These are phyloP conservation scores for Cylas formicarius DNA, from an alignment of 1,140 invertebrate species.

Conservation along the genomic window DNA sequence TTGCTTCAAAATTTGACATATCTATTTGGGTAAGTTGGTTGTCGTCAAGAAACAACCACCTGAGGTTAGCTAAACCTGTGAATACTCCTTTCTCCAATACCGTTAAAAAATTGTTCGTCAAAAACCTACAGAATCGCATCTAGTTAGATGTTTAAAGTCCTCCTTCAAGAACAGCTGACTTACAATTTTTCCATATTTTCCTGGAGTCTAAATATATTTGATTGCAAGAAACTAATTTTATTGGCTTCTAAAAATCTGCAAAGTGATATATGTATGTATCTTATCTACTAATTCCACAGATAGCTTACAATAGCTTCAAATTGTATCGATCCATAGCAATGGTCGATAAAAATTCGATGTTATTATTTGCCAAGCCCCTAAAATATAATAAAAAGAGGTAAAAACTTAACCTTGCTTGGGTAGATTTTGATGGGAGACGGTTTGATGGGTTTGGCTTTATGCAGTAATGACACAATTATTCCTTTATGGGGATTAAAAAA, in stretches of 20 bases:
- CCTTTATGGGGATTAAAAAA: too few relatives aligned
- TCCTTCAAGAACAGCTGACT: not conserved
- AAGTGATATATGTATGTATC: not conserved
- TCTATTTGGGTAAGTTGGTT: conserved; percentile 10
- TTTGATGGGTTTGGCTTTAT: too few relatives aligned
- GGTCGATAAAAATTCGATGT: conserved; percentile 3
- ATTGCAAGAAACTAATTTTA: not conserved
- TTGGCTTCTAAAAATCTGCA: conserved; percentile 12
- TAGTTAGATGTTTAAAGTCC: not conserved
- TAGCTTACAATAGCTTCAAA: conserved; percentile 11
- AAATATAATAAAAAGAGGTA: conserved; percentile 3
- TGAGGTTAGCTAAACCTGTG: conserved; percentile 6
- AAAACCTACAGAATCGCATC: conserved; percentile 8
- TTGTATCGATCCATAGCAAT: conserved; percentile 6
- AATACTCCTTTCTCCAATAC: conserved; percentile 1
- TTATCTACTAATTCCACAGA: not conserved
- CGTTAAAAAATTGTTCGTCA: conserved; percentile 13
- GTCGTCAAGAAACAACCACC: conserved; percentile 16
- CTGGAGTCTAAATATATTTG: conserved; percentile 7
- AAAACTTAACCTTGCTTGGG: not conserved
- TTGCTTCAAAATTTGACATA: conserved; percentile 6
- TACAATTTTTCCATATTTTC: conserved; percentile 11
- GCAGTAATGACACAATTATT: too few relatives aligned
- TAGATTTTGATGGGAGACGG: too few relatives aligned
- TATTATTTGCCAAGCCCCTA: conserved; percentile 9